Conservation (phyloP, 2,113 vertebrate genomes). For the Rana temporaria region DNA sequence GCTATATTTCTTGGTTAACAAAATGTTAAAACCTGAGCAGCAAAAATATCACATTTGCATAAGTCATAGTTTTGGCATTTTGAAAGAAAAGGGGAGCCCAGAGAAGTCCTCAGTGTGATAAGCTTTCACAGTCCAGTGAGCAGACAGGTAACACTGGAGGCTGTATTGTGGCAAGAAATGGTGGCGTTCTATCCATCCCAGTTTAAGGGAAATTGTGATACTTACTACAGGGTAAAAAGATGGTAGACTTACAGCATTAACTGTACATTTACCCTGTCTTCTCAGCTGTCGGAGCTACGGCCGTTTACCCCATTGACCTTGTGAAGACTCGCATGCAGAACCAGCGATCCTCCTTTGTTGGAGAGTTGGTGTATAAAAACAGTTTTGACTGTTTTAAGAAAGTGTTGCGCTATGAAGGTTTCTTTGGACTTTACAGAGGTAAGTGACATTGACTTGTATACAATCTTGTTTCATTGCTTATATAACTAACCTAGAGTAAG, state of each 20-base stretch:
- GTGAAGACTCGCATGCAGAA: conserved; percentile 98
- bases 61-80: too few species aligned
- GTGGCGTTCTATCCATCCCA: too few species aligned
- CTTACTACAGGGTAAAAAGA: too few species aligned
- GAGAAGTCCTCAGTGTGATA: too few species aligned
- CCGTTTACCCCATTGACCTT: conserved; percentile 94
- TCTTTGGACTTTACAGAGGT: conserved; percentile 97
- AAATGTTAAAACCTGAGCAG: too few species aligned
- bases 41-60: too few species aligned
- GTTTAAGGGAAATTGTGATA: too few species aligned
- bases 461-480: neutral
- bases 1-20: too few species aligned
- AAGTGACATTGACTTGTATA: conserved; percentile 58
- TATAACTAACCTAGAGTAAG: neutral
- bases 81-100: too few species aligned
- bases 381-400: conserved; percentile 97
- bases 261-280: conserved; percentile 24
- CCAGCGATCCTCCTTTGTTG: conserved; percentile 88
- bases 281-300: conserved; percentile 91
- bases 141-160: too few species aligned
- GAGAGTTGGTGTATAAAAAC: conserved; percentile 95
- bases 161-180: too few species aligned
- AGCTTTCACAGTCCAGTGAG: too few species aligned
- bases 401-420: conserved; percentile 90
- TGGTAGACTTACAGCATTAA: neutral